A percentile compares a stretch with the other conserved stretches of the same genome.
Evolutionary conservation across 2,113 vertebrate genomes (phyloP).

Genomic region (Cyprinus carpio): DNA sequence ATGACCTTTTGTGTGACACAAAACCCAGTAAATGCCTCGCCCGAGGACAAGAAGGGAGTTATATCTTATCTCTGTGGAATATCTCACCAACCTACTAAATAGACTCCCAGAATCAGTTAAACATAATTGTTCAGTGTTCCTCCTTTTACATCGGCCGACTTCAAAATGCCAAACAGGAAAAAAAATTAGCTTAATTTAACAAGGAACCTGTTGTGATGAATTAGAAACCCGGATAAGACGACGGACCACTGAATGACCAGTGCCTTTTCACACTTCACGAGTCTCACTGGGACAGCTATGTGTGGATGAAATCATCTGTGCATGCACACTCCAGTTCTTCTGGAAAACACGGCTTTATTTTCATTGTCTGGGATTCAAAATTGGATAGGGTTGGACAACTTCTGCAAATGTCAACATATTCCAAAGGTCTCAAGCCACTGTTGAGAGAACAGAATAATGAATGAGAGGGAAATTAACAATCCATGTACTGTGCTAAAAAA

Average conservation of each 20-base stretch:
- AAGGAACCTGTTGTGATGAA: conserved; percentile 64
- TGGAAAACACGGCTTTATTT: conserved; percentile 62
- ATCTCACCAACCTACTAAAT: conserved; percentile 63
- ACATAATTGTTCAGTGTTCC: conserved; percentile 69
- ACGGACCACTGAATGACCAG: conserved; percentile 68
- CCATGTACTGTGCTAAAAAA: conserved; percentile 33
- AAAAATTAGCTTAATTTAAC: conserved; percentile 63
- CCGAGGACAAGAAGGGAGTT: conserved; percentile 60
- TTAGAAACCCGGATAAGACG: conserved; percentile 65
- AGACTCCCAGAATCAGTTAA: conserved; percentile 62
- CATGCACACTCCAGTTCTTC: conserved; percentile 61
- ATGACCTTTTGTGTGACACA: conserved; percentile 71
- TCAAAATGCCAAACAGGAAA: conserved; percentile 69
- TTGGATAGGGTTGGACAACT: conserved; percentile 57
- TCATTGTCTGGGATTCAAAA: conserved; percentile 59
- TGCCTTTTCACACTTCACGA: conserved; percentile 72
- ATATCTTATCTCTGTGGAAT: conserved; percentile 63
- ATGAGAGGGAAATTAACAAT: conserved; percentile 42
- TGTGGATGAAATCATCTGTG: conserved; percentile 64
- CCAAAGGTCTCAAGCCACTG: conserved; percentile 51
- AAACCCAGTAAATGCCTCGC: conserved; percentile 62
- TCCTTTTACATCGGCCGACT: conserved; percentile 48
- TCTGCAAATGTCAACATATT: conserved; percentile 56
- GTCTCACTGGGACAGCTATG: conserved; percentile 55
- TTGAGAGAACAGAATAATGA: conserved; percentile 55